Conservation (phyloP, 2,888 invertebrate genomes). For the Timandra comae region DNA sequence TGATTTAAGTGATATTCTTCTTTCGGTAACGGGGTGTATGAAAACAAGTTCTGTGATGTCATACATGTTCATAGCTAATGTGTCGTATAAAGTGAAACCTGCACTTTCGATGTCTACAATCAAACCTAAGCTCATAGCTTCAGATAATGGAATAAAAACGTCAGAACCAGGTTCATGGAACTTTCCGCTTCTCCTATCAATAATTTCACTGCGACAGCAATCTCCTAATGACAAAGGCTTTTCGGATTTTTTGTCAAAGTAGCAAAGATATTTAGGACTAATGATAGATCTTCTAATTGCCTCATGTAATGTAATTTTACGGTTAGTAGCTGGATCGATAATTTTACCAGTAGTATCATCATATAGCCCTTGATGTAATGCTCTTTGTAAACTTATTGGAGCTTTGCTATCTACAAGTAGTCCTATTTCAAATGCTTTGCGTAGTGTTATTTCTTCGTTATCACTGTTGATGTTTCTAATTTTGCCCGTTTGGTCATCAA, state of each 20-base stretch:
- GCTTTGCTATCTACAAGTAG: slow-evolving; percentile 88
- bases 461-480: slow-evolving; percentile 82
- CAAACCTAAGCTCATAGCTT: slow-evolving; percentile 85
- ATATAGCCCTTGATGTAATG: slow-evolving; percentile 90
- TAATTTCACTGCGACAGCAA: slow-evolving; percentile 86
- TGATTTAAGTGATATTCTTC: slow-evolving; percentile 82
- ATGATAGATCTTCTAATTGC: slow-evolving; percentile 88
- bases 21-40: slow-evolving; percentile 86
- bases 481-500: slow-evolving; percentile 83
- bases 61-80: slow-evolving; percentile 87
- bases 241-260: slow-evolving; percentile 85
- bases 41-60: slow-evolving; percentile 80
- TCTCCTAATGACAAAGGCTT: slow-evolving; percentile 85
- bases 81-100: slow-evolving; percentile 87
- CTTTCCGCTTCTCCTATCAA: slow-evolving; percentile 87
- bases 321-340: slow-evolving; percentile 86
- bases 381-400: slow-evolving; percentile 88
- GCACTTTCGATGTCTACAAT: slow-evolving; percentile 92
- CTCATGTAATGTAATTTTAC: slow-evolving; percentile 88
- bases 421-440: slow-evolving; percentile 87
- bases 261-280: slow-evolving; percentile 87
- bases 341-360: slow-evolving; percentile 89
- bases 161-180: slow-evolving; percentile 85
- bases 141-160: slow-evolving; percentile 80
- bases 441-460: slow-evolving; percentile 81